Evolutionary conservation across 2,113 vertebrate genomes (phyloP).

Genomic region (Beaufortia kweichowensis): DNA sequence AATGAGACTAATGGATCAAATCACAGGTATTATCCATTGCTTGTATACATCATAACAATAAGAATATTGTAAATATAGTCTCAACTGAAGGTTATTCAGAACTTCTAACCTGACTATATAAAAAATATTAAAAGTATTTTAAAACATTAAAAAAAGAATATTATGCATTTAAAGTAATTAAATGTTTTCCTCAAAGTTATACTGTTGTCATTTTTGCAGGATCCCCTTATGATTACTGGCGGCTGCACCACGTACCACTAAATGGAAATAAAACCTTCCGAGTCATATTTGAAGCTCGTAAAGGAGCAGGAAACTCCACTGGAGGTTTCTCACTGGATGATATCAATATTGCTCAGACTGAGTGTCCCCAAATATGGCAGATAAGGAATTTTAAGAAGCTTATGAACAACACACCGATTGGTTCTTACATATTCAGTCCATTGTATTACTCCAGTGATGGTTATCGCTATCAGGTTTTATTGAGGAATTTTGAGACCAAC

Average conservation of each 20-base stretch:
- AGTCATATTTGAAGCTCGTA: constrained; percentile 76
- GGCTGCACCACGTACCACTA: constrained; percentile 71
- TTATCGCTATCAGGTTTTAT: constrained; percentile 75
- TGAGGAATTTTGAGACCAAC: not conserved
- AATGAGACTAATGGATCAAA: constrained; percentile 62
- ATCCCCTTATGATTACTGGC: constrained; percentile 71
- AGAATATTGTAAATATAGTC: too few species aligned
- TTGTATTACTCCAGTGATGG: constrained; percentile 79
- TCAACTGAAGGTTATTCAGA: too few species aligned
- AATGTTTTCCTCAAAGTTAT: not conserved
- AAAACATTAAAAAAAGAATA: too few species aligned
- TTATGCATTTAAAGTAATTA: too few species aligned
- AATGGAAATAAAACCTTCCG: constrained; percentile 63
- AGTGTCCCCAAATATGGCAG: constrained; percentile 78
- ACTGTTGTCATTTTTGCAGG: constrained; percentile 34
- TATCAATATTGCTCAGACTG: constrained; percentile 83
- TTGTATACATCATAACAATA: not conserved
- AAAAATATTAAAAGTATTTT: too few species aligned
- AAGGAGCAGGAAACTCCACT: constrained; percentile 66
- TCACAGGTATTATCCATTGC: constrained; percentile 67
- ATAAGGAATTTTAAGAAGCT: constrained; percentile 73
- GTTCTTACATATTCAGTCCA: constrained; percentile 66
- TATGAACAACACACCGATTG: constrained; percentile 18
- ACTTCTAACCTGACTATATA: too few species aligned
- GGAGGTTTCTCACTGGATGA: constrained; percentile 86